A percentile compares a stretch with the other conserved stretches of the same genome.
These are phyloP conservation scores for Holocentrus rufus DNA, from an alignment of 2,797 vertebrate genomes.

Conservation along the genomic window DNA sequence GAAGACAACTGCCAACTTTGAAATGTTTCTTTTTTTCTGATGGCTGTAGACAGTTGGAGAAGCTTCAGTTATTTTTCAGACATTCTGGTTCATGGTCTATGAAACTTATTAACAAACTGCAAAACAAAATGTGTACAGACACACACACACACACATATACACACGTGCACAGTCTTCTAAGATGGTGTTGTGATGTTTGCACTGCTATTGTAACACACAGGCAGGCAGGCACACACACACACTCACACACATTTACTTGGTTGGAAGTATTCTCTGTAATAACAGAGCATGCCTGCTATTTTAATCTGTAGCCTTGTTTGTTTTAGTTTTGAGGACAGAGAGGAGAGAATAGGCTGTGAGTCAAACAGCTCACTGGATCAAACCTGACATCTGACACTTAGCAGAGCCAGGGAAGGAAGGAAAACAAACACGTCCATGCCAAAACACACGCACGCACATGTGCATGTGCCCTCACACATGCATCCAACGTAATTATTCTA, in stretches of 20 bases:
- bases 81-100: slow-evolving; percentile 17
- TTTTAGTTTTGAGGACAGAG: slow-evolving; percentile 48
- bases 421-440: slow-evolving; percentile 46
- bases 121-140: slow-evolving; percentile 26
- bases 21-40: slow-evolving; percentile 34
- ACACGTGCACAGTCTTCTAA: slow-evolving; percentile 15
- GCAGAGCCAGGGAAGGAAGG: slow-evolving; percentile 29
- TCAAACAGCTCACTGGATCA: slow-evolving; percentile 47
- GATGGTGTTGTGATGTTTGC: slow-evolving; percentile 43
- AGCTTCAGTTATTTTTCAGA: slow-evolving; percentile 19
- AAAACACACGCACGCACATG: slow-evolving; percentile 30
- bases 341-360: slow-evolving; percentile 44
- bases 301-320: slow-evolving; percentile 46
- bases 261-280: slow-evolving; percentile 53
- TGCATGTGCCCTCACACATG: slow-evolving; percentile 13
- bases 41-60: slow-evolving; percentile 21
- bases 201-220: slow-evolving; percentile 24
- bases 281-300: slow-evolving; percentile 61
- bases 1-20: slow-evolving; percentile 28
- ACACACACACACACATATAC: neutral
- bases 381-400: slow-evolving; percentile 51
- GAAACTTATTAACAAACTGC: slow-evolving; percentile 31
- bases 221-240: slow-evolving; percentile 7
- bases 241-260: slow-evolving; percentile 9
- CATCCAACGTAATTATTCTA: slow-evolving; percentile 37